Conservation (phyloP, 1,140 invertebrate species). For the Psilanteris sp. region DNA sequence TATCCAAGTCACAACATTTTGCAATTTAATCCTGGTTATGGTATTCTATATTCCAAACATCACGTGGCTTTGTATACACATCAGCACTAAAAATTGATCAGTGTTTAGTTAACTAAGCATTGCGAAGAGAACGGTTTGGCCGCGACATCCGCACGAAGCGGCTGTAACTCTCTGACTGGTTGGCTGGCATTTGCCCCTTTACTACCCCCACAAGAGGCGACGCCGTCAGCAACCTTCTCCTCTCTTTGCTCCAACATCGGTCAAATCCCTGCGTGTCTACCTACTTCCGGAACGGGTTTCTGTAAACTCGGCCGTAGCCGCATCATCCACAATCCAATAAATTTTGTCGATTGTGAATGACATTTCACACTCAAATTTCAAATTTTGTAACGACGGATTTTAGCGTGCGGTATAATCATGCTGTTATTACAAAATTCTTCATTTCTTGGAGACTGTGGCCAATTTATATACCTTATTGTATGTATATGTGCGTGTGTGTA, state of each 20-base stretch:
- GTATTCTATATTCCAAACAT: conserved; percentile 13
- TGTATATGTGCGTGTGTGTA: too few relatives aligned
- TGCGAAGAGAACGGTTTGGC: conserved; percentile 1
- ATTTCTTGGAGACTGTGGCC: too few relatives aligned
- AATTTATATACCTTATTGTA: too few relatives aligned
- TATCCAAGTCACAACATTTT: too few relatives aligned
- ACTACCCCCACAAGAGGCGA: conserved; percentile 68
- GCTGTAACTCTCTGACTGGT: conserved; percentile 75
- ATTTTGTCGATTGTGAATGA: too few relatives aligned
- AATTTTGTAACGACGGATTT: too few relatives aligned
- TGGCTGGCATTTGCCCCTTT: conserved; percentile 71
- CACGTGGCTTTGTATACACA: conserved; percentile 47
- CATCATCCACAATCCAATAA: conserved; percentile 38
- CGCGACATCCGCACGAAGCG: conserved; percentile 70
- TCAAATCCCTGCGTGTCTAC: conserved; percentile 58
- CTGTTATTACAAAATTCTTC: too few relatives aligned
- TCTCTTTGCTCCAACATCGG: conserved; percentile 54
- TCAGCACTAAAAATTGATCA: conserved; percentile 9
- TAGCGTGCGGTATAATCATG: too few relatives aligned
- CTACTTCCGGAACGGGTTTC: conserved; percentile 51
- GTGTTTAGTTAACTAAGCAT: background rate
- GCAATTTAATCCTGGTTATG: background rate
- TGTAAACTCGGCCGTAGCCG: conserved; percentile 46
- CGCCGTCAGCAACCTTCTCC: conserved; percentile 57
- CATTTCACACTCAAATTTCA: too few relatives aligned